Evolutionary conservation across 64 coral and sea anemone species (phyloP).

Genomic region (Cladopsammia gracilis): DNA sequence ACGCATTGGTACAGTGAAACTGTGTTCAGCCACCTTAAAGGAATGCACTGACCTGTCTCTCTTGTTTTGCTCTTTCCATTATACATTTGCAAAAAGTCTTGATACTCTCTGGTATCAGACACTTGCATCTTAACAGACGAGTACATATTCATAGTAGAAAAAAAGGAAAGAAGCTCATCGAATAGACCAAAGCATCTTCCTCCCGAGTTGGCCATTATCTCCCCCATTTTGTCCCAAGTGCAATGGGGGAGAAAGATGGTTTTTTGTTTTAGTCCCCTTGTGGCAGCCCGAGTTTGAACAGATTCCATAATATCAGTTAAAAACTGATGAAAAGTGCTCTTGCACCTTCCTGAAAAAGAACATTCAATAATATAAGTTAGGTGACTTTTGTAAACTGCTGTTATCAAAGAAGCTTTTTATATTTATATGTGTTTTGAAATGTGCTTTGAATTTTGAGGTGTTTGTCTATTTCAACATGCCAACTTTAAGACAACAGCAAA

Average conservation of each 20-base stretch:
- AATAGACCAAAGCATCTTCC: slow-evolving; percentile 53
- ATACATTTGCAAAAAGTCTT: slow-evolving; percentile 67
- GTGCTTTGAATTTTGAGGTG: too few relatives aligned
- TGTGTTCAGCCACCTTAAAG: too few relatives aligned
- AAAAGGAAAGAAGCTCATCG: slow-evolving; percentile 52
- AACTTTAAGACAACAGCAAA: too few relatives aligned
- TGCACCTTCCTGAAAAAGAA: slow-evolving; percentile 20
- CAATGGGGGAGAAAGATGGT: slow-evolving; percentile 61
- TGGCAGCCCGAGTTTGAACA: neutral
- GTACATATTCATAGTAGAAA: slow-evolving; percentile 82
- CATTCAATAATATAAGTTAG: too few relatives aligned
- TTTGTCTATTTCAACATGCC: too few relatives aligned
- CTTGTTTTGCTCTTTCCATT: neutral
- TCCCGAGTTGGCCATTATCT: slow-evolving; percentile 44
- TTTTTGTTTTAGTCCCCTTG: neutral
- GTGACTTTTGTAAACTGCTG: too few relatives aligned
- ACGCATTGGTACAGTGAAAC: too few relatives aligned
- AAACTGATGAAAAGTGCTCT: slow-evolving; percentile 31
- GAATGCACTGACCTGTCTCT: neutral
- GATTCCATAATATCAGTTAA: slow-evolving; percentile 3
- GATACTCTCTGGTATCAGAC: slow-evolving; percentile 61
- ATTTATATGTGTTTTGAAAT: too few relatives aligned
- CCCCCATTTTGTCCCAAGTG: slow-evolving; percentile 76
- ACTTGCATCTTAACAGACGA: slow-evolving; percentile 57
- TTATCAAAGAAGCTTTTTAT: too few relatives aligned